These are phyloP conservation scores for Axea sp. DNA, from an alignment of 2,888 invertebrate genomes.

Conservation along the genomic window DNA sequence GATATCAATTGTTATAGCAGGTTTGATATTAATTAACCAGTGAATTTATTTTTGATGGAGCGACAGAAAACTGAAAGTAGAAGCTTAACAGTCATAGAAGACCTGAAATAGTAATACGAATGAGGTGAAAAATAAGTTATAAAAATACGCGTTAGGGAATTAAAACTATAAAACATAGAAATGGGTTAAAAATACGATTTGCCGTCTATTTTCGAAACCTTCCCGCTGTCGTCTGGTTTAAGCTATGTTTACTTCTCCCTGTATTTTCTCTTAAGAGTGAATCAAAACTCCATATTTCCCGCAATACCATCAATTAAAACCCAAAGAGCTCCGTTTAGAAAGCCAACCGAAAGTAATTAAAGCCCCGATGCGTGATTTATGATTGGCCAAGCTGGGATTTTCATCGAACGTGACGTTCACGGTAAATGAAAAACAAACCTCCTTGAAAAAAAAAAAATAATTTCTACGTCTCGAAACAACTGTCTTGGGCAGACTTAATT, in stretches of 20 bases:
- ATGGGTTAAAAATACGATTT: too few species aligned
- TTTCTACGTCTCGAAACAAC: constrained; percentile 40
- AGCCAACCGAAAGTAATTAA: constrained; percentile 25
- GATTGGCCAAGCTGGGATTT: constrained; percentile 8
- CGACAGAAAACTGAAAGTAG: too few species aligned
- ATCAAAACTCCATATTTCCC: neutral
- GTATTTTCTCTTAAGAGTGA: neutral
- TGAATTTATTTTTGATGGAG: too few species aligned
- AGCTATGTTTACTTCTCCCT: neutral
- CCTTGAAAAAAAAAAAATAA: constrained; percentile 48
- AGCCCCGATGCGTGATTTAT: constrained; percentile 35
- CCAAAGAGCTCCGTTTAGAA: constrained; percentile 23
- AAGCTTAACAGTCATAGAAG: too few species aligned
- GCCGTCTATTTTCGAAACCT: too few species aligned
- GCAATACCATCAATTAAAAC: constrained; percentile 13
- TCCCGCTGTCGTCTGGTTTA: too few species aligned
- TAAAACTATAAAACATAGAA: too few species aligned
- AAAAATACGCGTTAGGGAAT: too few species aligned
- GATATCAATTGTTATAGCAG: too few species aligned
- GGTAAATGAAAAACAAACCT: constrained; percentile 37
- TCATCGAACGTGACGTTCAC: constrained; percentile 5
- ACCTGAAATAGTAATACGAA: too few species aligned
- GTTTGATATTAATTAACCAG: too few species aligned
- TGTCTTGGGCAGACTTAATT: constrained; percentile 54
- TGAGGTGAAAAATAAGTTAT: too few species aligned